Evolutionary conservation across 2,888 invertebrate species (phyloP), one percentile per base, ranked within the genome.

Genomic region (Polydesmus complanatus): DNA sequence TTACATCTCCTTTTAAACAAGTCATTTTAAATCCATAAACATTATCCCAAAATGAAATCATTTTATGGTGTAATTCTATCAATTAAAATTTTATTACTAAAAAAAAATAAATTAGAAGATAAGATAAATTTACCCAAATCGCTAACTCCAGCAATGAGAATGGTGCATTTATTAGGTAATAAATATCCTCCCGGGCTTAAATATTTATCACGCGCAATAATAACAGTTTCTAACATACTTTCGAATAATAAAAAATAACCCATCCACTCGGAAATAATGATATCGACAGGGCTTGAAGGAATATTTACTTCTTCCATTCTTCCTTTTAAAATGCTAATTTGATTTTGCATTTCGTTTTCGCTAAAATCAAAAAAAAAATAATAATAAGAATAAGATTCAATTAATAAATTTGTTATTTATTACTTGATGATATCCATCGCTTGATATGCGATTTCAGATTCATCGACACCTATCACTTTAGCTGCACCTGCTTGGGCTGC

Each of bases 191-290:
- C 85, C 27, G 82, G 79, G 59, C 80, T 82, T 5, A 96, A 79
- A 73, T 83, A 87, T 67, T 84, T 81, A 68, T 95, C 85, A 68
- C 93, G 80, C 0, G 92, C 91, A 73, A 86, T 86, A 65, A 97
- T 83, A 14, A 96, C 85, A 71, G 91, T 90, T 71, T 95, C 94
- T 62, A 96, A 73, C 96, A 97, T 97, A 53, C 92, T 94, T 77
- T 97, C 96, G 73, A 91, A 96, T 1, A 96, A 75, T 50, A 97
- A 78, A 73, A 96, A 95, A 73, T 97, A 97, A 0, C 96, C 96
- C 96, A 97, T 97, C 94, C 95, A 97, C 74, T 97, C 96, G 0
- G 95, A 95, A 2, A 97, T 84, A 66, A 97, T 90, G 3, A 94
- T 82, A 73, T 97, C 95, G 48, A 88, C 86, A 74, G 86, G 84